These are phyloP conservation scores for Calliphora vomitoria DNA, from an alignment of 2,888 invertebrate species.

Conservation along the genomic window DNA sequence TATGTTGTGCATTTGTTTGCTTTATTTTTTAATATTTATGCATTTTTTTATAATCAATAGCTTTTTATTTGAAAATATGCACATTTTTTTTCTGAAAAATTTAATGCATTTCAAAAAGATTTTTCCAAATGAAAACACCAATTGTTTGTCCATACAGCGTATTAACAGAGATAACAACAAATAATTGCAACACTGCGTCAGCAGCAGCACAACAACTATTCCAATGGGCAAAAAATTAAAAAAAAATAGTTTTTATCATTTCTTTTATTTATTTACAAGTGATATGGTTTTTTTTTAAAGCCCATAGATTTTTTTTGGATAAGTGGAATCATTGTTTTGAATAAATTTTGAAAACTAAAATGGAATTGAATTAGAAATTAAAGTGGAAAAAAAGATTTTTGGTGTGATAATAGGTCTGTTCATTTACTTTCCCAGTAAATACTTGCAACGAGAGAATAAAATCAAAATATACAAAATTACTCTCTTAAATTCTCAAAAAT, in stretches of 20 bases:
- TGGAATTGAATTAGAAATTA: background rate
- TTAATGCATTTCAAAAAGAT: constrained; percentile 43
- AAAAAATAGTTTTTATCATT: background rate
- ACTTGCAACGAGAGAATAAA: no score
- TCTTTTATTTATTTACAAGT: background rate
- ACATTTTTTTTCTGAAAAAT: constrained; percentile 14
- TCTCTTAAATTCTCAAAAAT: no score
- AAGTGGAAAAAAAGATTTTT: no score
- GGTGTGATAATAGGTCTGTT: no score
- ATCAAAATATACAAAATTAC: no score
- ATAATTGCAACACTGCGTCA: background rate
- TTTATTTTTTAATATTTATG: constrained; percentile 28
- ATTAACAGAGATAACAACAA: constrained; percentile 29
- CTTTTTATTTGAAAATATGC: constrained; percentile 44
- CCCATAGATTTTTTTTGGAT: background rate
- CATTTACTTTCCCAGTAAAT: no score
- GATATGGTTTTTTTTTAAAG: background rate
- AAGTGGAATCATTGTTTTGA: constrained; percentile 6
- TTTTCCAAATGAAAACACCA: constrained; percentile 69
- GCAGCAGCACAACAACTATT: background rate
- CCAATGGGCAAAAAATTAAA: background rate
- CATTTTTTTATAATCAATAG: constrained; percentile 36
- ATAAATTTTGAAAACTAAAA: constrained; percentile 16
- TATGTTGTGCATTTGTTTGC: constrained; percentile 26
- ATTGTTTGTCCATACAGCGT: constrained; percentile 50